A percentile compares a stretch with the other conserved stretches of the same genome.
These are phyloP conservation scores for Tetheella fluctuosa DNA, from an alignment of 2,888 invertebrate species.

Conservation along the genomic window DNA sequence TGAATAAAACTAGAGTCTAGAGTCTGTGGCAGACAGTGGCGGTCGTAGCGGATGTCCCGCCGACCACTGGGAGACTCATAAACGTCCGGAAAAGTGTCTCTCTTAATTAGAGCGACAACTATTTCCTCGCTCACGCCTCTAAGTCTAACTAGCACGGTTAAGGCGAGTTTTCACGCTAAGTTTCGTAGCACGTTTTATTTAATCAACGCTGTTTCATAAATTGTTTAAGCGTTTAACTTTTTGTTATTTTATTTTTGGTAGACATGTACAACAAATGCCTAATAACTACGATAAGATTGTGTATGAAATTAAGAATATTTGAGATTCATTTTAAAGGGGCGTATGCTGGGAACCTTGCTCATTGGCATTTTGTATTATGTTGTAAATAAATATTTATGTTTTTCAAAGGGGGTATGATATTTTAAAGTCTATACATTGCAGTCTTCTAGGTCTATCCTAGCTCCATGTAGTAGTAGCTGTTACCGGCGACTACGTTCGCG, in stretches of 20 bases:
- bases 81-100: conserved; percentile 40
- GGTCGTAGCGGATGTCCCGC: conserved; percentile 24
- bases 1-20: conserved; percentile 12
- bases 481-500: too few relatives aligned
- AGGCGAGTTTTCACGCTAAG: conserved; percentile 21
- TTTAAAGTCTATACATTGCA: too few relatives aligned
- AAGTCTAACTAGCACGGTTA: conserved; percentile 19
- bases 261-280: not conserved
- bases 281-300: too few relatives aligned
- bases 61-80: conserved; percentile 29
- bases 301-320: too few relatives aligned
- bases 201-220: not conserved
- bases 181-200: conserved; percentile 29
- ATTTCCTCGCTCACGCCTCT: conserved; percentile 27
- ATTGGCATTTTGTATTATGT: too few relatives aligned
- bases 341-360: too few relatives aligned
- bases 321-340: too few relatives aligned
- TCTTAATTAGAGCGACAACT: conserved; percentile 42
- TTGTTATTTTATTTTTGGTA: not conserved
- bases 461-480: too few relatives aligned
- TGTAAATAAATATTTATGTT: too few relatives aligned
- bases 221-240: conserved; percentile 4
- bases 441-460: too few relatives aligned
- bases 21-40: conserved; percentile 16
- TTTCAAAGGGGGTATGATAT: too few relatives aligned